phyloP scores from a whole-genome alignment of 2,888 invertebrate genomes.

The Cephus spinipes region DNA sequence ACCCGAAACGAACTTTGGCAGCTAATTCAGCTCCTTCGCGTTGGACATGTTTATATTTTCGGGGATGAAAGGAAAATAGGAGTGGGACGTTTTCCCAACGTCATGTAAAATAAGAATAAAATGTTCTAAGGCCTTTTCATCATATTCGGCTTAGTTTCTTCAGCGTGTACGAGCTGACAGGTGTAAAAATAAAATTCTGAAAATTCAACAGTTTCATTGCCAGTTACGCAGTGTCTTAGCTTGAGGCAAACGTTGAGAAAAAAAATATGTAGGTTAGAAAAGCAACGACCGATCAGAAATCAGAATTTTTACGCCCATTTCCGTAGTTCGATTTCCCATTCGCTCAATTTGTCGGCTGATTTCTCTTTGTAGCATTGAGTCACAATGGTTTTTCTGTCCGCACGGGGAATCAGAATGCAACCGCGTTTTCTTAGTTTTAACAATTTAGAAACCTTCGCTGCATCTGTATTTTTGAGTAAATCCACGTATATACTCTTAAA shows the following conservation, averaged over 20 bases:
- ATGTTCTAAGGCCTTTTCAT: neutral
- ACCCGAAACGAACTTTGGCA: constrained; percentile 1
- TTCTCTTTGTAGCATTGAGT: constrained; percentile 45
- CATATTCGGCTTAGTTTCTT: neutral
- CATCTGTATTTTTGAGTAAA: neutral
- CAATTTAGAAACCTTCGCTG: constrained; percentile 33
- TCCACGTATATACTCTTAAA: neutral
- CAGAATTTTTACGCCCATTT: constrained; percentile 14
- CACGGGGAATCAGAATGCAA: constrained; percentile 33
- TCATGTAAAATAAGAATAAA: neutral
- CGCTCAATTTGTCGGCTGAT: constrained; percentile 37
- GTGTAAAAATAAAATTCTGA: neutral
- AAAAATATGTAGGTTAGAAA: constrained; percentile 3
- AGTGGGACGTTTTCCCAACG: neutral
- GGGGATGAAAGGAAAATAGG: neutral
- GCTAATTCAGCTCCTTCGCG: neutral
- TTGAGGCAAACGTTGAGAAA: neutral
- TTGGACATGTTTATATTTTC: neutral
- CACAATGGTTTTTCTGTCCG: constrained; percentile 35
- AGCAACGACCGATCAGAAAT: constrained; percentile 14
- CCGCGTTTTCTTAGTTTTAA: constrained; percentile 28
- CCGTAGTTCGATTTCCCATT: constrained; percentile 16
- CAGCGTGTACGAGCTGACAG: neutral
- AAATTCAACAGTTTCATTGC: neutral
- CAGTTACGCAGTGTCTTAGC: neutral